Conservation (phyloP, 2,113 vertebrate genomes). For the Pygoscelis adeliae region DNA sequence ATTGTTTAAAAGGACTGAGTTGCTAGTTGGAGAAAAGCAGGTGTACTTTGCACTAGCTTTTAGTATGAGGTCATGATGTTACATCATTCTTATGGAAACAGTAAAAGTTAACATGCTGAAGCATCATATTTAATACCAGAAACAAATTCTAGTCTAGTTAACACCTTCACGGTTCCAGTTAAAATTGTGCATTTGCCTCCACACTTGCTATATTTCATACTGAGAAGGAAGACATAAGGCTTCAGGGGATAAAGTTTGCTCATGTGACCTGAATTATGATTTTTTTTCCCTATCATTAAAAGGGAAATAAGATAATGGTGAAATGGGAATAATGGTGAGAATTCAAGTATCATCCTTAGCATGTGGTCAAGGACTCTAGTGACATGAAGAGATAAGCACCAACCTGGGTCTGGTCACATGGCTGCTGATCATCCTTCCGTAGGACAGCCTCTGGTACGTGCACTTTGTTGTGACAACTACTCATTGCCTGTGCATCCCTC, state of each 20-base stretch:
- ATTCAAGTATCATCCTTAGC: not conserved
- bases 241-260: not conserved
- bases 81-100: not conserved
- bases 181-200: not conserved
- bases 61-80: not conserved
- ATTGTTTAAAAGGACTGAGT: not conserved
- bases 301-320: not conserved
- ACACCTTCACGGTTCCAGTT: not conserved
- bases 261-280: not conserved
- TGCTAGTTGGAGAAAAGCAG: not conserved
- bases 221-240: not conserved
- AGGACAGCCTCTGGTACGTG: fast-evolving
- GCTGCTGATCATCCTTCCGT: not conserved
- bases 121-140: not conserved
- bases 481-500: not conserved
- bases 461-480: not conserved
- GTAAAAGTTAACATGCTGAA: not conserved
- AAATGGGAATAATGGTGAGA: not conserved
- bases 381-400: not conserved
- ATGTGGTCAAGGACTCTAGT: not conserved
- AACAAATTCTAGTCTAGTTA: not conserved
- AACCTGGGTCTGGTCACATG: not conserved
- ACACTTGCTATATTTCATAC: not conserved
- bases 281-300: not conserved
- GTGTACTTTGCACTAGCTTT: not conserved